Evolutionary conservation across 2,888 invertebrate genomes (phyloP), one percentile per base, ranked within the genome.

Genomic region (Spisula subtruncata): DNA sequence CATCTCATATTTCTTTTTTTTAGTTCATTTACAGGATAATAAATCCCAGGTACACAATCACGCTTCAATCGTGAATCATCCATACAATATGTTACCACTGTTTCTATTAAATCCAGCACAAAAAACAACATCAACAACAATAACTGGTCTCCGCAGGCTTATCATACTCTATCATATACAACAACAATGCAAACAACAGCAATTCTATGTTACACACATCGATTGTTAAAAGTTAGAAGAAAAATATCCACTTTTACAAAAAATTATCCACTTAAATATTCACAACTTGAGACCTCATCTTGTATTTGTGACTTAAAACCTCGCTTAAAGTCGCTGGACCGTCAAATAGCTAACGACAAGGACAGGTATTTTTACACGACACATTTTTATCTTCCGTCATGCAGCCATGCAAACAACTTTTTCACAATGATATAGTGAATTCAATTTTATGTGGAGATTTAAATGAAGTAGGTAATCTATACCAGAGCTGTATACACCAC

Each of bases 361-460:
- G 25, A 66, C 60, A 10, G 12, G 5, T 25, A 25, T 66, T 66
- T 66, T 25, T 25, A 25, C 25, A n/a, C n/a, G n/a, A n/a, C n/a
- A n/a, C n/a, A 8, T 41, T 25, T 66, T 66, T 66, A 66, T 66
- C 60, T 66, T 66, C 60, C n/a, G 5, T n/a, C 5, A 25, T 20
- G 60, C 60, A 66, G n/a, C 60, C 60, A 66, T 25, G 60, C 60
- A 66, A 25, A 66, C 60, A 66, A n/a, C 12, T 66, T 66, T 66
- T 66, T 66, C 60, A 66, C 60, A 66, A 66, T 25, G 60, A 66
- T 66, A n/a, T n/a, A 66, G 60, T 25, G 60, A 66, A 66, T 66
- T 66, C 10, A 66, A 66, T 66, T 41, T 41, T 66, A 66, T 66
- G 25, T 66, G 5, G 60, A 10, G 60, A 66, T 66, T 66, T 66